Conservation (phyloP, 2,797 vertebrate species). For the Buphagus erythrorhynchus region DNA sequence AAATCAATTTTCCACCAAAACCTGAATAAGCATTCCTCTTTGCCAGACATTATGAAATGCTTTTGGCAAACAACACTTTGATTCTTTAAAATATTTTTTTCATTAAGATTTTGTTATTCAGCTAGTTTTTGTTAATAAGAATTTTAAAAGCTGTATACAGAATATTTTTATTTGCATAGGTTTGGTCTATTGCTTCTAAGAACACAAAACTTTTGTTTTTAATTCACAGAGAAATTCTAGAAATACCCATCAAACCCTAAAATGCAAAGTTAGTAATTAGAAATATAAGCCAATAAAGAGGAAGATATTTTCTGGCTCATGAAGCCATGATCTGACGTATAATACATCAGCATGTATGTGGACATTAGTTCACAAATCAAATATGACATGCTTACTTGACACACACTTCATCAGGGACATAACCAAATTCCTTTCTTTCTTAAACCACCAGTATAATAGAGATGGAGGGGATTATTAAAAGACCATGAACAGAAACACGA, state of each 20-base stretch:
- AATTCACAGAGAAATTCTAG: not conserved
- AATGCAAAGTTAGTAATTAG: not conserved
- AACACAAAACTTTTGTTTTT: not conserved
- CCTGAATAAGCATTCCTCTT: not conserved
- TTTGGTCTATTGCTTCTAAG: not conserved
- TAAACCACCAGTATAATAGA: not conserved
- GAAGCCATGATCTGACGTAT: not conserved
- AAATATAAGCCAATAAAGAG: not conserved
- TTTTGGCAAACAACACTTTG: not conserved
- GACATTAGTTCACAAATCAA: not conserved
- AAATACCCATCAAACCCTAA: not conserved
- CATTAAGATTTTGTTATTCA: not conserved
- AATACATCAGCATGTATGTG: not conserved
- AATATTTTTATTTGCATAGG: not conserved
- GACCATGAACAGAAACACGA: not conserved
- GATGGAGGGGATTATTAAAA: not conserved
- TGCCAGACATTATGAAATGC: not conserved
- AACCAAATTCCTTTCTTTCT: not conserved
- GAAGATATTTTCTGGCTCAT: not conserved
- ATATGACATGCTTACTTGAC: not conserved
- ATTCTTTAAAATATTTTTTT: not conserved
- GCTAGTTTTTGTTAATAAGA: not conserved
- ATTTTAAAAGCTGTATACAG: not conserved
- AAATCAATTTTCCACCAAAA: not conserved
- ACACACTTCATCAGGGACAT: not conserved